A percentile compares a stretch with the other conserved stretches of the same genome.
Evolutionary conservation across 2,888 invertebrate species (phyloP).

Genomic region (Pinctada fucata): DNA sequence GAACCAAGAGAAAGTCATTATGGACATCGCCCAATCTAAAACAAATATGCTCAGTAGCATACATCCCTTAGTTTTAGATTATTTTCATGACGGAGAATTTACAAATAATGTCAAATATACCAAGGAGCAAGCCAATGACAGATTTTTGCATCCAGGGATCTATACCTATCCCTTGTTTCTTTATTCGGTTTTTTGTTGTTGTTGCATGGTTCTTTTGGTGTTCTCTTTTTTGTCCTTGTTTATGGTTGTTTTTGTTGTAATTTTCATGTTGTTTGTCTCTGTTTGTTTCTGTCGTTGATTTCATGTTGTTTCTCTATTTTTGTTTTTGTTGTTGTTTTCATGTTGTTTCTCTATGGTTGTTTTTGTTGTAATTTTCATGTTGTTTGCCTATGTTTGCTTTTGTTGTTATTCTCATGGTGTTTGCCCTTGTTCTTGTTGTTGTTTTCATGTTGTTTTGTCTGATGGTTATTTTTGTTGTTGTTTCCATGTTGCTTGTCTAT

Average conservation of each 20-base stretch:
- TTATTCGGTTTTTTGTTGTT: background rate
- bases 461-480: background rate
- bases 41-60: no score
- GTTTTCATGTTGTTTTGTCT: background rate
- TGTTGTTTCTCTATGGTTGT: background rate
- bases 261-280: background rate
- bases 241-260: background rate
- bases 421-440: background rate
- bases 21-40: no score
- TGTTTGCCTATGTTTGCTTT: background rate
- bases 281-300: background rate
- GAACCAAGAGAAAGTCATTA: no score
- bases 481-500: background rate
- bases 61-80: no score
- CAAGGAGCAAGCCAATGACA: no score
- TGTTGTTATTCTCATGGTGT: background rate
- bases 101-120: no score
- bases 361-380: background rate
- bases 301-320: background rate
- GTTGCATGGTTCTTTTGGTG: background rate
- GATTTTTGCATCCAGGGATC: no score
- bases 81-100: no score
- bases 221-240: background rate
- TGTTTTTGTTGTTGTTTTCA: background rate
- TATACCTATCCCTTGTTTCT: background rate